Evolutionary conservation across 2,113 vertebrate species (phyloP).

Genomic region (Nipponia nippon): DNA sequence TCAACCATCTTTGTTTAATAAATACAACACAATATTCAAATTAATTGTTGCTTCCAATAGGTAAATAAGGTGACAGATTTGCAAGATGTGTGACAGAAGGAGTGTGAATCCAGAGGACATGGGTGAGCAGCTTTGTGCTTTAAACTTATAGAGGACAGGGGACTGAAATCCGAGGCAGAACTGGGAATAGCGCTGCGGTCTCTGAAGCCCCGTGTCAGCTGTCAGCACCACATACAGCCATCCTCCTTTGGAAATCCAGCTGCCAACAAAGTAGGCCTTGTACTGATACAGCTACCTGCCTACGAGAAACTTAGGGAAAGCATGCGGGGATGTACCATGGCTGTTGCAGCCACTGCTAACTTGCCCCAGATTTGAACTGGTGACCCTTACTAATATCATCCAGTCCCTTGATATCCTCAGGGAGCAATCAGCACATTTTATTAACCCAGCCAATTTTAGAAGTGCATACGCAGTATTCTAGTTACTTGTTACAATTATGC

Average conservation of each 20-base stretch:
- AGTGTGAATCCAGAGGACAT: not conserved
- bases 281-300: not conserved
- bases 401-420: constrained; percentile 37
- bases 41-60: not conserved
- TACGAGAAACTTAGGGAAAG: fast-evolving
- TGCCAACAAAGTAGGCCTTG: not conserved
- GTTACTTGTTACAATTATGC: not conserved
- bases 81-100: not conserved
- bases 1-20: not conserved
- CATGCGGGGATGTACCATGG: fast-evolving
- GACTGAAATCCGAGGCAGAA: not conserved
- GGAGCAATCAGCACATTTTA: constrained; percentile 55
- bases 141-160: not conserved
- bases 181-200: not conserved
- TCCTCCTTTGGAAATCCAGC: not conserved
- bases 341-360: not conserved
- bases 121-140: not conserved
- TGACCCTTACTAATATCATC: constrained; percentile 48
- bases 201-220: not conserved
- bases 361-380: constrained; percentile 36
- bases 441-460: constrained; percentile 52
- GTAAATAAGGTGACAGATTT: not conserved
- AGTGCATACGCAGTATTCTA: constrained; percentile 29
- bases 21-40: not conserved
- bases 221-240: not conserved